Evolutionary conservation across 2,888 invertebrate species (phyloP).

Genomic region (Plagodis pulveraria): DNA sequence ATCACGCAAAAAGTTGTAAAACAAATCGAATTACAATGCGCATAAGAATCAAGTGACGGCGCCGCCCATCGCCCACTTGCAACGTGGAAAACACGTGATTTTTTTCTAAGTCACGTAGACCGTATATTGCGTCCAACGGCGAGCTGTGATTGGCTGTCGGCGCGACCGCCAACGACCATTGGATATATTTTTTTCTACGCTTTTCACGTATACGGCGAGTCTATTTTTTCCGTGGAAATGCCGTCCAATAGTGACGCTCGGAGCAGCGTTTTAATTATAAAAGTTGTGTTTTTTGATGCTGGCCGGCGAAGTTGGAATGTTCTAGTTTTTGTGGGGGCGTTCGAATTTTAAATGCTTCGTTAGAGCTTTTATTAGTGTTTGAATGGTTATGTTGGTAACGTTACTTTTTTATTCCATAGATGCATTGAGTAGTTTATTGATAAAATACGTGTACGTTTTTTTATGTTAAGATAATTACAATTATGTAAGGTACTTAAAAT

Average conservation of each 20-base stretch:
- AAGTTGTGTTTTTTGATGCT: constrained; percentile 62
- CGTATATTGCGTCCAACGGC: constrained; percentile 68
- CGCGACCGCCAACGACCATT: constrained; percentile 61
- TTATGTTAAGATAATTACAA: too few species aligned
- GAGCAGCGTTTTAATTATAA: constrained; percentile 77
- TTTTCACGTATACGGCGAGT: constrained; percentile 78
- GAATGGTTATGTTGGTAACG: constrained; percentile 3
- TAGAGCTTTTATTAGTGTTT: constrained; percentile 21
- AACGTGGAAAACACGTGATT: constrained; percentile 80
- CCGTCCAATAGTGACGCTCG: constrained; percentile 70
- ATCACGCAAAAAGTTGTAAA: constrained; percentile 50
- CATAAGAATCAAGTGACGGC: constrained; percentile 53
- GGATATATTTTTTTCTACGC: constrained; percentile 76
- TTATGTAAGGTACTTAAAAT: too few species aligned
- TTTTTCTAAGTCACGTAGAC: constrained; percentile 80
- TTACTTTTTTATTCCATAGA: too few species aligned
- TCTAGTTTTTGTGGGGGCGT: constrained; percentile 40
- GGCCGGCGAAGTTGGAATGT: constrained; percentile 39
- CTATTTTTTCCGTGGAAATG: constrained; percentile 75
- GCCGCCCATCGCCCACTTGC: constrained; percentile 70
- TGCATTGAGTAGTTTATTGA: too few species aligned
- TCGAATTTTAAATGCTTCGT: constrained; percentile 33
- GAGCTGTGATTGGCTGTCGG: constrained; percentile 65
- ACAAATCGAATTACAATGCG: constrained; percentile 67
- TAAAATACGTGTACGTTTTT: too few species aligned